Conservation (phyloP, 2,113 vertebrate species). For the Pomatostomus ruficeps region DNA sequence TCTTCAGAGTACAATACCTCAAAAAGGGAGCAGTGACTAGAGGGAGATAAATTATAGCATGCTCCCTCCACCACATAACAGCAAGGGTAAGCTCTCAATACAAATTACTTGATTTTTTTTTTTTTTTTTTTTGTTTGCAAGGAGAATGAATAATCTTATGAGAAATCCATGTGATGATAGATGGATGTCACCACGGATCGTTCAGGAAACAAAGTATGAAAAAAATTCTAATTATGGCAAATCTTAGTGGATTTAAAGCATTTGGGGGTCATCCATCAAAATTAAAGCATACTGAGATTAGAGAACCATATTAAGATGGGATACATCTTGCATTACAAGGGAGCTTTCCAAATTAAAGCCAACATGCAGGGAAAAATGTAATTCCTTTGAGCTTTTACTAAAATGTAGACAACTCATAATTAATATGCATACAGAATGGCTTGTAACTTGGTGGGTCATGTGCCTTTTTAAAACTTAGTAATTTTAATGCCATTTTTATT, state of each 20-base stretch:
- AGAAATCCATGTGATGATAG: constrained; percentile 27
- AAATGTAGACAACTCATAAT: constrained; percentile 41
- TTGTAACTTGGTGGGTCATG: constrained; percentile 17
- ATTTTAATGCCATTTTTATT: constrained; percentile 68
- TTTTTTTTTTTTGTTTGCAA: neutral
- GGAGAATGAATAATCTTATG: neutral
- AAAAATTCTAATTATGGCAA: constrained; percentile 29
- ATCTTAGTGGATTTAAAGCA: constrained; percentile 28
- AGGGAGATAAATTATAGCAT: neutral
- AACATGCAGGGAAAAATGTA: neutral
- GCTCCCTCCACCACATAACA: neutral
- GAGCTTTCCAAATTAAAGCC: constrained; percentile 46
- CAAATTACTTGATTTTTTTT: neutral
- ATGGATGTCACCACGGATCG: neutral
- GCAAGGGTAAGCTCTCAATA: neutral
- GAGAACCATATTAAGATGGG: neutral
- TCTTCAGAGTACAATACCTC: neutral
- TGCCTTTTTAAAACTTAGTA: constrained; percentile 22
- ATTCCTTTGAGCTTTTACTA: constrained; percentile 33
- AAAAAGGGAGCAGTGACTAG: neutral
- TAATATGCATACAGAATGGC: constrained; percentile 48
- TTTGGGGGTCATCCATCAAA: constrained; percentile 51
- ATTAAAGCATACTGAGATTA: constrained; percentile 46
- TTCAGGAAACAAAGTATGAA: constrained; percentile 18
- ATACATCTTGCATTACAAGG: neutral